Evolutionary conservation across 2,113 vertebrate species (phyloP).

Genomic region (Madoqua kirkii): DNA sequence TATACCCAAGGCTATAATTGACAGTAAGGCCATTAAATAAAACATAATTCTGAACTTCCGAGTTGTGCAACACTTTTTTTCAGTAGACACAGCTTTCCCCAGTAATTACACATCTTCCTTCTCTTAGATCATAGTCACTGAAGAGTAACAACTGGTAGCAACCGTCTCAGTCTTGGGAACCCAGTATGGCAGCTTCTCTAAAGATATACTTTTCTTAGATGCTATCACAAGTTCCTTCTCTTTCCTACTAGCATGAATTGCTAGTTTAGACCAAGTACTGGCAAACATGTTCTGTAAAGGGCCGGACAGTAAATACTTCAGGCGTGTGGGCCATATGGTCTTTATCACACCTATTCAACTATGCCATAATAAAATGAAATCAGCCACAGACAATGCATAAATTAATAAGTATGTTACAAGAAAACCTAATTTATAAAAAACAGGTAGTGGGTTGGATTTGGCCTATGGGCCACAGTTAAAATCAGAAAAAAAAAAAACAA

Average conservation of each 20-base stretch:
- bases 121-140: constrained; percentile 10
- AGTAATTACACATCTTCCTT: background rate
- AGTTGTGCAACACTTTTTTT: background rate
- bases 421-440: background rate
- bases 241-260: constrained; percentile 7
- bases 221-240: background rate
- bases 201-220: background rate
- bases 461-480: background rate
- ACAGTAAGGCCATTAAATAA: background rate
- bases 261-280: background rate
- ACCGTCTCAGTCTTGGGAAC: background rate
- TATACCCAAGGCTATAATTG: background rate
- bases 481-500: background rate
- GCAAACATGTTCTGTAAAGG: background rate
- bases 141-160: constrained; percentile 28
- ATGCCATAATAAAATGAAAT: background rate
- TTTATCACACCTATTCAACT: background rate
- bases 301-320: background rate
- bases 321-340: background rate
- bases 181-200: background rate
- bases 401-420: background rate
- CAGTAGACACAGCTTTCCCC: background rate
- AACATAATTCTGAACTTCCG: background rate
- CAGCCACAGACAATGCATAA: background rate
- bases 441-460: background rate